Evolutionary conservation across 2,113 vertebrate species (phyloP).

Genomic region (Tachuris rubrigastra): DNA sequence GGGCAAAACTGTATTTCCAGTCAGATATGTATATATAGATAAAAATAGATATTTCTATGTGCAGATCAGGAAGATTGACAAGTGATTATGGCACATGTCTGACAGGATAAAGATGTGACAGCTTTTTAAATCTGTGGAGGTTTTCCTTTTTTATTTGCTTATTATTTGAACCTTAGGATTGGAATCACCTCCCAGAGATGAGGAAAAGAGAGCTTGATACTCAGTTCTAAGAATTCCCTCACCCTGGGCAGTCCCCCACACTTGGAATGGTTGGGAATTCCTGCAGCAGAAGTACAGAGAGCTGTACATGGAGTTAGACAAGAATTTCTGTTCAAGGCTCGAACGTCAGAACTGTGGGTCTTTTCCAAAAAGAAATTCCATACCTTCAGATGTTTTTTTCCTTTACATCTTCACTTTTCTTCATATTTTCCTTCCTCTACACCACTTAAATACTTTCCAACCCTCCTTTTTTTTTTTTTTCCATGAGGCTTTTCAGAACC

Average conservation of each 20-base stretch:
- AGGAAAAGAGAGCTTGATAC: background rate
- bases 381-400: background rate
- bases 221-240: rapidly evolving
- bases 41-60: too few relatives aligned
- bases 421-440: background rate
- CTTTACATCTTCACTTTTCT: background rate
- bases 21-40: rapidly evolving
- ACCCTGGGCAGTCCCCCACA: background rate
- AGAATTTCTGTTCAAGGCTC: background rate
- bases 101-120: too few relatives aligned
- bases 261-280: background rate
- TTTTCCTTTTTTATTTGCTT: background rate
- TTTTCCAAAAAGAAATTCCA: background rate
- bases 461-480: too few relatives aligned
- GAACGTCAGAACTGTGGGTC: background rate
- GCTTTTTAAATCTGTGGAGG: too few relatives aligned
- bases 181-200: background rate
- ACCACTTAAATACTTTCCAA: background rate
- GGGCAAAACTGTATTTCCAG: background rate
- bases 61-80: background rate
- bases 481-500: background rate
- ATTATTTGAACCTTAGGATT: background rate
- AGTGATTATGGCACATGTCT: too few relatives aligned
- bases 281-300: background rate
- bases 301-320: background rate